Conservation (phyloP, 2,113 vertebrate species). For the Pipra filicauda region DNA sequence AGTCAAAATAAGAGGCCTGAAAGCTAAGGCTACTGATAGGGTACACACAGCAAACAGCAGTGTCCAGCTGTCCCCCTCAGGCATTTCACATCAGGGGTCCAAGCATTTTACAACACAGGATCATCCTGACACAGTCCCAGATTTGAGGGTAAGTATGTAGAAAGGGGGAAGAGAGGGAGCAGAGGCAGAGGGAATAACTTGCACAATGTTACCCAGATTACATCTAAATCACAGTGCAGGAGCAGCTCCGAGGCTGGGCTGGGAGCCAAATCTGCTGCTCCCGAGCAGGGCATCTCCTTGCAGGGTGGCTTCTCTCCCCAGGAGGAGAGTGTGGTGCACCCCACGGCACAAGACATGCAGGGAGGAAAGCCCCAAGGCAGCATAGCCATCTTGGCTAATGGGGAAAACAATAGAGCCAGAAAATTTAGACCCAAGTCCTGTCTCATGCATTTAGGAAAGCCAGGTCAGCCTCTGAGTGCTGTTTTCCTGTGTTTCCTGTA, state of each 20-base stretch:
- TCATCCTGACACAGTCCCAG: background rate
- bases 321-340: background rate
- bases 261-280: background rate
- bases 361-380: background rate
- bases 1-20: background rate
- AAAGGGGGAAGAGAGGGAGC: background rate
- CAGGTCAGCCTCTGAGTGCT: background rate
- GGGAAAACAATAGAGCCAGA: background rate
- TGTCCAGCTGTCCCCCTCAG: background rate
- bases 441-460: background rate
- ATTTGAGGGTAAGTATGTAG: background rate
- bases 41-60: background rate
- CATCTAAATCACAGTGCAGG: background rate
- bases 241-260: background rate
- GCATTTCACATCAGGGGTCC: background rate
- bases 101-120: background rate
- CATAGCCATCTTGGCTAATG: rapidly evolving
- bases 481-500: background rate
- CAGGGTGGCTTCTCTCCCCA: background rate
- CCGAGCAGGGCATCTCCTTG: background rate
- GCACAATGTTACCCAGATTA: background rate
- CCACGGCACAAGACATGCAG: rapidly evolving
- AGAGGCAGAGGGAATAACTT: background rate
- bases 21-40: background rate
- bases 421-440: background rate